Percentiles rank a stretch among this genome's conserved stretches.
These are phyloP conservation scores for Poeciliopsis paucimaculata DNA, from an alignment of 2,797 vertebrate species.

Conservation along the genomic window DNA sequence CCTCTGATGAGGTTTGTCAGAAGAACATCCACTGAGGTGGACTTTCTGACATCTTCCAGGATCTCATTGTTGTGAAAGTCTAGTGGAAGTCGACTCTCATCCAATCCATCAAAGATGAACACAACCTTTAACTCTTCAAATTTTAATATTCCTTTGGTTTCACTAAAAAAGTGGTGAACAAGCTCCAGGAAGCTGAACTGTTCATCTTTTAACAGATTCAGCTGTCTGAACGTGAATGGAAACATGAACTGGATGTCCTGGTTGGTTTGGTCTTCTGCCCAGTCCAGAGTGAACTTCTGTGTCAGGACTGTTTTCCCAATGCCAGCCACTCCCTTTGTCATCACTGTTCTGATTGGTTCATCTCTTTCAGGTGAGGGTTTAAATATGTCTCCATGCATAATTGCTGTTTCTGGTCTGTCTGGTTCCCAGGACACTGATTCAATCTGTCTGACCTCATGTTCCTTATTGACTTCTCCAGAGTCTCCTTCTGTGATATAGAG, in stretches of 20 bases:
- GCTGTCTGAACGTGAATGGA: background rate
- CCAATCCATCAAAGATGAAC: background rate
- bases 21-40: background rate
- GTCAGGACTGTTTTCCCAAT: background rate
- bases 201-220: background rate
- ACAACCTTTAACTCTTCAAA: background rate
- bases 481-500: background rate
- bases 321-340: no score
- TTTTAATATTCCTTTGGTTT: background rate
- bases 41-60: background rate
- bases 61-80: background rate
- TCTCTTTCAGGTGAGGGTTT: no score
- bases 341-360: no score
- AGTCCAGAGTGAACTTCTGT: background rate
- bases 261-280: background rate
- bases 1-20: background rate
- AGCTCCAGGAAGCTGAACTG: background rate
- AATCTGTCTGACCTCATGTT: background rate
- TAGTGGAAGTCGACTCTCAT: background rate
- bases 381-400: no score
- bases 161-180: no score
- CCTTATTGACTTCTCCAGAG: accelerated
- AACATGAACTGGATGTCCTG: background rate
- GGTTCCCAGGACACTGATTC: background rate
- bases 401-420: background rate